A percentile compares a stretch with the other conserved stretches of the same genome.
phyloP scores from a whole-genome alignment of 2,113 vertebrate genomes.

The Gymnobelideus leadbeateri region DNA sequence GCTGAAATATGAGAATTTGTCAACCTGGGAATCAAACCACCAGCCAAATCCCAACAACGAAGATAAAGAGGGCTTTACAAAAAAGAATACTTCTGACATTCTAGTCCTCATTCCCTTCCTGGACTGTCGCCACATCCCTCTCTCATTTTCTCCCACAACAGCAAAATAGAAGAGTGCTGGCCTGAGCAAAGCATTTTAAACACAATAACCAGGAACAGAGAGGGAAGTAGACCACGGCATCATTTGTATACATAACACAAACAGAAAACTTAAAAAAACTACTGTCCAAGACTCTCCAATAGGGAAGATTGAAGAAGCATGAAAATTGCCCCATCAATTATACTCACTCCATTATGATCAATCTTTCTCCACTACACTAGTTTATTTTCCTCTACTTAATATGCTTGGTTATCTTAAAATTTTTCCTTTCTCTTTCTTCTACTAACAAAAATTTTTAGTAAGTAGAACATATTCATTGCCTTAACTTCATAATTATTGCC shows the following conservation, averaged over 20 bases:
- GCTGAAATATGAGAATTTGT: not conserved
- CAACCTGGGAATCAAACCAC: not conserved
- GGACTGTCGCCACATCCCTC: not conserved
- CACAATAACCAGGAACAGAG: not conserved
- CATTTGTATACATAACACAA: not conserved
- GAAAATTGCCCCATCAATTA: not conserved
- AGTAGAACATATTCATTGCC: not conserved
- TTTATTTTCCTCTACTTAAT: not conserved
- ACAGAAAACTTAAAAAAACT: not conserved
- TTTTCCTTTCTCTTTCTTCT: not conserved
- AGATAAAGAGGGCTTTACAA: too few species aligned
- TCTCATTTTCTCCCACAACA: not conserved
- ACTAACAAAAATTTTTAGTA: not conserved
- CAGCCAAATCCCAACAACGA: not conserved
- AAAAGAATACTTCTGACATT: too few species aligned
- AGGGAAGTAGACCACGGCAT: not conserved
- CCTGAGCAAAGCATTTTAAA: not conserved
- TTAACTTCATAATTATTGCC: not conserved
- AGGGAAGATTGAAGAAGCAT: not conserved
- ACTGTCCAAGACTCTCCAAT: not conserved
- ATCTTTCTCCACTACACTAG: not conserved
- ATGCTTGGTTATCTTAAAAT: not conserved
- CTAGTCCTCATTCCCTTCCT: not conserved
- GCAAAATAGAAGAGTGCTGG: not conserved
- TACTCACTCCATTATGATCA: not conserved